These are phyloP conservation scores for Parazoanthus atlanticus DNA, from an alignment of 92 coral and sea anemone species.

Conservation along the genomic window DNA sequence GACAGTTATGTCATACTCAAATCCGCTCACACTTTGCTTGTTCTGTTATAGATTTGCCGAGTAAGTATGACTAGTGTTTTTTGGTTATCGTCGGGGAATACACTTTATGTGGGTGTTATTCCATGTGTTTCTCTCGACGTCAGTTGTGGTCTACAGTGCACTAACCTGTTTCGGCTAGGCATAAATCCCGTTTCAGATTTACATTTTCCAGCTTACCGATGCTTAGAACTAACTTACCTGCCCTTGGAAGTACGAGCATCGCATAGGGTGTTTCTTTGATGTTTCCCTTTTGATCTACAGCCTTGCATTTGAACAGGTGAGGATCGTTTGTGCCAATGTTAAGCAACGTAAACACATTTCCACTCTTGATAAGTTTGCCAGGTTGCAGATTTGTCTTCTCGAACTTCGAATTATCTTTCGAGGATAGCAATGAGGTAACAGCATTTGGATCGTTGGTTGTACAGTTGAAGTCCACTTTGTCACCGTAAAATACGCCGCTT, in stretches of 20 bases:
- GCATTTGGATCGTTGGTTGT: constrained; percentile 10
- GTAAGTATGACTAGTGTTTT: too few relatives aligned
- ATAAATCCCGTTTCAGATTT: too few relatives aligned
- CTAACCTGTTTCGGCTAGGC: too few relatives aligned
- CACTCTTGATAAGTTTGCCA: not conserved
- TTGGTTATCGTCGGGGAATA: too few relatives aligned
- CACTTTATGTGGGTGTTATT: too few relatives aligned
- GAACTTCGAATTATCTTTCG: too few relatives aligned
- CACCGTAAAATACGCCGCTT: not conserved
- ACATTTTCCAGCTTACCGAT: too few relatives aligned
- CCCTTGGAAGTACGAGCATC: not conserved
- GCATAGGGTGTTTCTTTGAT: not conserved
- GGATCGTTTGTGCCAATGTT: not conserved
- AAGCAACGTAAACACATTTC: constrained; percentile 1
- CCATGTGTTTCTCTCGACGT: too few relatives aligned
- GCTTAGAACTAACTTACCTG: not conserved
- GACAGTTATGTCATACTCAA: too few relatives aligned
- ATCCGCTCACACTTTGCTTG: too few relatives aligned
- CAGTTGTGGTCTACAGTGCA: too few relatives aligned
- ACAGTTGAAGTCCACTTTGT: not conserved
- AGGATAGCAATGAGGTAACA: not conserved
- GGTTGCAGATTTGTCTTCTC: not conserved
- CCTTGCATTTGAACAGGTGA: not conserved
- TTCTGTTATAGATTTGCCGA: too few relatives aligned
- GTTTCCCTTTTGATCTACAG: not conserved